These are phyloP conservation scores for Lordiphosa stackelbergi DNA, from an alignment of 1,140 invertebrate species.

Conservation along the genomic window DNA sequence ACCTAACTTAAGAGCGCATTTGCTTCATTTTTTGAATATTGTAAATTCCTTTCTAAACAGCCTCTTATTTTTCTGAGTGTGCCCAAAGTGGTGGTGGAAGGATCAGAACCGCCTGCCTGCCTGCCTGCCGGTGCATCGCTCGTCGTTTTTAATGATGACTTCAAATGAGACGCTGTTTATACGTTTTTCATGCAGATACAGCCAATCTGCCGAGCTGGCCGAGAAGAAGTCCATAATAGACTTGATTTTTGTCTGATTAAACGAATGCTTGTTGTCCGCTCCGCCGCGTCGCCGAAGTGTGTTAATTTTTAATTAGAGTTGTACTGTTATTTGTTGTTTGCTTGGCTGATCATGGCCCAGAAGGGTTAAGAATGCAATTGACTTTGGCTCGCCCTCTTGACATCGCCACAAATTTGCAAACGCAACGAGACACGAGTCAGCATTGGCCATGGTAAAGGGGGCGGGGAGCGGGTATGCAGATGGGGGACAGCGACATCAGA, in stretches of 20 bases:
- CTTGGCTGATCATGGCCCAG: conserved; percentile 46
- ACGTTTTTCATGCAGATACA: conserved; percentile 45
- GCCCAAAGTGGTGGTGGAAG: neutral
- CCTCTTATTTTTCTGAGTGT: too few species aligned
- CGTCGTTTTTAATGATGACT: conserved; percentile 73
- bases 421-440: conserved; percentile 61
- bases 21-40: too few species aligned
- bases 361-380: conserved; percentile 75
- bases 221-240: conserved; percentile 60
- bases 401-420: conserved; percentile 72
- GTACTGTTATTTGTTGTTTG: conserved; percentile 69
- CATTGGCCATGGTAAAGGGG: neutral
- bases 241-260: conserved; percentile 72
- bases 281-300: conserved; percentile 30
- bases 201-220: conserved; percentile 57
- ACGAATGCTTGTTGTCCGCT: conserved; percentile 46
- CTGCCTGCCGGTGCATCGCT: conserved; percentile 49
- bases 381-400: conserved; percentile 74
- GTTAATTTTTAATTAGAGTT: conserved; percentile 76
- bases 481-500: conserved; percentile 20
- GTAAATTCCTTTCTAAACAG: too few species aligned
- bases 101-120: conserved; percentile 5
- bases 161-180: conserved; percentile 67
- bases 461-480: conserved; percentile 1
- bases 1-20: too few species aligned